A percentile compares a stretch with the other conserved stretches of the same genome.
Evolutionary conservation across 2,888 invertebrate genomes (phyloP).

Genomic region (Lepidocyrtinus sp.): DNA sequence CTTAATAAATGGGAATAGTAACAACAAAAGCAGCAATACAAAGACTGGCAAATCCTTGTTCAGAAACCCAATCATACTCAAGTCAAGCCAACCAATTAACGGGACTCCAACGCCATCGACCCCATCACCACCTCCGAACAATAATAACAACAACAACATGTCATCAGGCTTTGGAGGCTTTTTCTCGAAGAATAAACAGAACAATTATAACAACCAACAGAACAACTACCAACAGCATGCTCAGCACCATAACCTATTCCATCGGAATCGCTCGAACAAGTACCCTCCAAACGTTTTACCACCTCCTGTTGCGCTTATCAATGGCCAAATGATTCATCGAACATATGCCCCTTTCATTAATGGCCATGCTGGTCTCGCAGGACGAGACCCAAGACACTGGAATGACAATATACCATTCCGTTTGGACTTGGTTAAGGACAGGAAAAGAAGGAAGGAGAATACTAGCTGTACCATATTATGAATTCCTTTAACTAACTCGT

Average conservation of each 20-base stretch:
- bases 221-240: slow-evolving; percentile 45
- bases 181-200: slow-evolving; percentile 58
- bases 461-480: slow-evolving; percentile 49
- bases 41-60: slow-evolving; percentile 60
- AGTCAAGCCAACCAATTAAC: slow-evolving; percentile 59
- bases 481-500: not conserved
- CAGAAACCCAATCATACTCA: slow-evolving; percentile 67
- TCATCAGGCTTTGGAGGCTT: slow-evolving; percentile 45
- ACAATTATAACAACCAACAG: slow-evolving; percentile 41
- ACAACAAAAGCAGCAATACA: slow-evolving; percentile 38
- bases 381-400: slow-evolving; percentile 58
- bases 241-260: slow-evolving; percentile 47
- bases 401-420: slow-evolving; percentile 69
- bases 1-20: slow-evolving; percentile 43
- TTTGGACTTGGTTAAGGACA: slow-evolving; percentile 63
- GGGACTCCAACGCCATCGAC: slow-evolving; percentile 21
- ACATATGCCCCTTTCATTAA: slow-evolving; percentile 50
- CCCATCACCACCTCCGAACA: slow-evolving; percentile 33
- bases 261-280: slow-evolving; percentile 45
- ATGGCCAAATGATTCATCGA: slow-evolving; percentile 53
- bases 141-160: slow-evolving; percentile 29
- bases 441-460: slow-evolving; percentile 55
- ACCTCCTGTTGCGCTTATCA: slow-evolving; percentile 49
- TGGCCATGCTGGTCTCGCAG: slow-evolving; percentile 32
- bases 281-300: slow-evolving; percentile 43